These are phyloP conservation scores for Drusus annulatus DNA, from an alignment of 1,140 invertebrate species.

Conservation along the genomic window DNA sequence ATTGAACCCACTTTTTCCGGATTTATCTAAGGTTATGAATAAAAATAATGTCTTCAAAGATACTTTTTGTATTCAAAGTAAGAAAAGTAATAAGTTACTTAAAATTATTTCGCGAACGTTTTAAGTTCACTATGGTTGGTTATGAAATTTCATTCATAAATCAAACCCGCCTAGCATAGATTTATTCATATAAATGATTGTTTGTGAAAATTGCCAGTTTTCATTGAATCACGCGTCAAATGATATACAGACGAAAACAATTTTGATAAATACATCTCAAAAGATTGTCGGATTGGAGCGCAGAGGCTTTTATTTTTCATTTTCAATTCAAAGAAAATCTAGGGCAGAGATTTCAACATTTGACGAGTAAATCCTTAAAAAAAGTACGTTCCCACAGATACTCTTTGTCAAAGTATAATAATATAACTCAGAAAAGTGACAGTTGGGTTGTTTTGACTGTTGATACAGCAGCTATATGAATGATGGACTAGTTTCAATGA, in stretches of 20 bases:
- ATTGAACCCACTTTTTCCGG: no score
- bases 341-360: not conserved
- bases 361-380: not conserved
- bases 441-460: no score
- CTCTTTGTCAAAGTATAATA: no score
- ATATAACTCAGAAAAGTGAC: no score
- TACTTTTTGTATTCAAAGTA: no score
- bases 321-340: conserved; percentile 6
- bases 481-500: no score
- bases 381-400: no score
- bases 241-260: not conserved
- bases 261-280: not conserved
- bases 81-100: no score
- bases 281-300: not conserved
- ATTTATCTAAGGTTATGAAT: no score
- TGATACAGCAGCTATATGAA: no score
- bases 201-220: not conserved
- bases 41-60: no score
- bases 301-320: conserved; percentile 4
- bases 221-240: not conserved
- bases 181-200: not conserved
- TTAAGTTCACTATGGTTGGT: not conserved
- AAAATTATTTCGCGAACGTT: not conserved
- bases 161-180: not conserved
- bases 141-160: not conserved